phyloP scores from a whole-genome alignment of 2,113 vertebrate species.

The Tragelaphus strepsiceros region DNA sequence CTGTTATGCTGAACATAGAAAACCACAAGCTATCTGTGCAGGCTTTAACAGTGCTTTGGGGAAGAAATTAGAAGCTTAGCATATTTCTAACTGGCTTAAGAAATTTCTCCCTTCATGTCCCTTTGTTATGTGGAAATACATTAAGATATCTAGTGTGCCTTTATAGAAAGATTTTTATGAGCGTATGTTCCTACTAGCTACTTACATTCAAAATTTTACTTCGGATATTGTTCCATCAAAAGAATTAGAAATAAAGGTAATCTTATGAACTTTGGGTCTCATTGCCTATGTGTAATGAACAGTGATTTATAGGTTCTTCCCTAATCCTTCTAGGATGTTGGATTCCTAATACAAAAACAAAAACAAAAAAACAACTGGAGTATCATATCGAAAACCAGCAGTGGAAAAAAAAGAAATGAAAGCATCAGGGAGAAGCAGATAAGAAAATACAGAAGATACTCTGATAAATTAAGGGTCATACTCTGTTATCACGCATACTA shows the following conservation, averaged over 20 bases:
- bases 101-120: neutral
- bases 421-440: conserved; percentile 65
- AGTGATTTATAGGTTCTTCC: neutral
- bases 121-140: neutral
- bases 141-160: neutral
- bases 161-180: neutral
- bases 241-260: conserved; percentile 66
- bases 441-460: conserved; percentile 64
- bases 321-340: neutral
- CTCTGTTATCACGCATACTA: conserved; percentile 55
- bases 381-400: conserved; percentile 63
- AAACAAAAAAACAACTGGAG: neutral
- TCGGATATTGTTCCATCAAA: conserved; percentile 35
- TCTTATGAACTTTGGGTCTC: conserved; percentile 17
- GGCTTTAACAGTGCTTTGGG: neutral
- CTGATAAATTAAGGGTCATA: conserved; percentile 77
- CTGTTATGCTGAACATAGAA: neutral
- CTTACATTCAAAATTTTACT: neutral
- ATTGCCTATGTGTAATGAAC: neutral
- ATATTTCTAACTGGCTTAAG: neutral
- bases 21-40: neutral
- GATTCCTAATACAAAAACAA: neutral
- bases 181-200: neutral
- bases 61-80: neutral
- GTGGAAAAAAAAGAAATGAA: conserved; percentile 33